phyloP scores from a whole-genome alignment of 2,113 vertebrate genomes.

The Chelonoidis abingdonii region DNA sequence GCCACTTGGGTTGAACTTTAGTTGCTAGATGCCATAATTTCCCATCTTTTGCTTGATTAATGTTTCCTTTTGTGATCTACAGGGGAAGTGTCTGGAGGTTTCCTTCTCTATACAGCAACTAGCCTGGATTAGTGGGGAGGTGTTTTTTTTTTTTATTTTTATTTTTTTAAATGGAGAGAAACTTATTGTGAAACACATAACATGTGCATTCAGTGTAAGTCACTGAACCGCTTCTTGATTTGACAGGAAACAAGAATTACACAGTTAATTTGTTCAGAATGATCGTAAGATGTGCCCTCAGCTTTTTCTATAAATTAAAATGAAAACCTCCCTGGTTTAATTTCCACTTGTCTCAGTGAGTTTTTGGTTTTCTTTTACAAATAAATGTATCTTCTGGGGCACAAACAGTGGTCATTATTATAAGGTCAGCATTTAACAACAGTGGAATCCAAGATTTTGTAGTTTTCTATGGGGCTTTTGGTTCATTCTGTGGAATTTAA shows the following conservation, averaged over 20 bases:
- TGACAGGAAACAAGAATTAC: conserved; percentile 44
- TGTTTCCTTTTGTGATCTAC: conserved; percentile 81
- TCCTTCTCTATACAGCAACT: conserved; percentile 48
- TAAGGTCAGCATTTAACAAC: neutral
- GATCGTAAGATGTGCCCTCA: conserved; percentile 13
- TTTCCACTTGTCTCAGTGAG: neutral
- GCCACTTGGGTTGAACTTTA: conserved; percentile 74
- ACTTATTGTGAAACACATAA: conserved; percentile 31
- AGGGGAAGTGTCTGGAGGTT: conserved; percentile 75
- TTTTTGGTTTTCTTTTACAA: neutral
- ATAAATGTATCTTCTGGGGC: neutral
- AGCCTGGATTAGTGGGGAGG: conserved; percentile 54
- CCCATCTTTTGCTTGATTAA: conserved; percentile 84
- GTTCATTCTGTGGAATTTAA: neutral
- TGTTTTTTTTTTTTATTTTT: conserved; percentile 7
- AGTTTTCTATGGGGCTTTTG: neutral
- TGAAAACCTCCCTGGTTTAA: neutral
- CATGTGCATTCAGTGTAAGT: neutral
- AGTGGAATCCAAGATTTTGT: neutral
- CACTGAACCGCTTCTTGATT: neutral
- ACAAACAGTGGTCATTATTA: neutral
- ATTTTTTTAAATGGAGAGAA: neutral
- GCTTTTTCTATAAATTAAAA: neutral
- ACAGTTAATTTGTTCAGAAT: neutral
- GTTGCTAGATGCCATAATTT: conserved; percentile 81